Percentiles rank a stretch among this genome's conserved stretches.
Conservation (phyloP, 2,113 vertebrate genomes). For the Sphyrna mokarran region DNA sequence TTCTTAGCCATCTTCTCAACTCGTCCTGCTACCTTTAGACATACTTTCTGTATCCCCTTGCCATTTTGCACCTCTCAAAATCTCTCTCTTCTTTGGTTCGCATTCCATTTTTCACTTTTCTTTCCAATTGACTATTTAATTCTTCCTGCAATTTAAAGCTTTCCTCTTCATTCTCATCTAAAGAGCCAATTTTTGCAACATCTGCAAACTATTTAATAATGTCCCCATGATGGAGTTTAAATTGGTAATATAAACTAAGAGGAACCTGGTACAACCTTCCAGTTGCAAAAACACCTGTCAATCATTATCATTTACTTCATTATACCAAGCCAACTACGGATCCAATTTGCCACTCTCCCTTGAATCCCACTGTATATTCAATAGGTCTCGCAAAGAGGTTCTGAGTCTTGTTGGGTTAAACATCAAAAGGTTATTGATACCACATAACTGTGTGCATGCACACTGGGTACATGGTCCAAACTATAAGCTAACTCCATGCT, state of each 20-base stretch:
- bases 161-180: no score
- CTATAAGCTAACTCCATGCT: no score
- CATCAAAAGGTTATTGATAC: no score
- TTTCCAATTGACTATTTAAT: not conserved
- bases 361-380: not conserved
- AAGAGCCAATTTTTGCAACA: not conserved
- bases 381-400: no score
- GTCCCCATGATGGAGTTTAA: not conserved
- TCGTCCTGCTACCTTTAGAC: no score
- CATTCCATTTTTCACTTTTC: not conserved
- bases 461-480: no score
- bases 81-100: not conserved
- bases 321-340: not conserved
- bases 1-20: no score
- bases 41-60: not conserved
- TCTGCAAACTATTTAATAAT: not conserved
- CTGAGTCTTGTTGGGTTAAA: no score
- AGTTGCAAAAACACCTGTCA: not conserved
- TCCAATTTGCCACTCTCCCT: not conserved
- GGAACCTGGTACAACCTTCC: no score
- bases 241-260: not conserved
- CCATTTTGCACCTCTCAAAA: not conserved
- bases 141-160: no score
- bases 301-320: not conserved
- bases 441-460: no score